Evolutionary conservation across 2,113 vertebrate species (phyloP).

Genomic region (Raja brachyura): DNA sequence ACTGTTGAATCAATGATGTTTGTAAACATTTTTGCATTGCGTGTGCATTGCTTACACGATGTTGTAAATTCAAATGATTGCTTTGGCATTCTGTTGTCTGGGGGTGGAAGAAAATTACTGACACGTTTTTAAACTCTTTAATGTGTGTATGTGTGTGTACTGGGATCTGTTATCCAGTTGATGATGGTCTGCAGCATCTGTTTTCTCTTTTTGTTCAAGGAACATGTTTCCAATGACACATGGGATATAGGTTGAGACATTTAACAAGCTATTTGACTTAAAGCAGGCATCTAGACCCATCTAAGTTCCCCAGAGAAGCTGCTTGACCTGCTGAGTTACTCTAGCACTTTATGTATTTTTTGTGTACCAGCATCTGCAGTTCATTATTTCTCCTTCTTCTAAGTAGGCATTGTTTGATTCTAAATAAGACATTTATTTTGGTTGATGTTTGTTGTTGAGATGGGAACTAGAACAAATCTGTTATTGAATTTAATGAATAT

Average conservation of each 20-base stretch:
- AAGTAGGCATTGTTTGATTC: background rate
- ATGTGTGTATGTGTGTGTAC: background rate
- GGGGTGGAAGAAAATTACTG: background rate
- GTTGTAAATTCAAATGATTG: background rate
- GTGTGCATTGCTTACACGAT: background rate
- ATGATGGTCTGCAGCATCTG: too few species aligned
- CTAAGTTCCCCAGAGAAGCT: too few species aligned
- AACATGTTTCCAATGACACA: background rate
- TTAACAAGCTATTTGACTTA: background rate
- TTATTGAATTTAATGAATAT: background rate
- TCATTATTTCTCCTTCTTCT: too few species aligned
- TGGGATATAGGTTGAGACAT: background rate
- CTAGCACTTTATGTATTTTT: too few species aligned
- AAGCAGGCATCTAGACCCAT: background rate
- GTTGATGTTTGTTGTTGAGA: background rate
- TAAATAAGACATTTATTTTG: background rate
- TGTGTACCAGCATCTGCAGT: too few species aligned
- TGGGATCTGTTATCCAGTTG: background rate
- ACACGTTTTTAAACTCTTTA: background rate
- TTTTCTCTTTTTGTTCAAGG: too few species aligned
- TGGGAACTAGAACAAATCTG: background rate
- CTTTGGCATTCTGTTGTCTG: background rate
- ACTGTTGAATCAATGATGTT: background rate
- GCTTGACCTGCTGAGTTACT: too few species aligned
- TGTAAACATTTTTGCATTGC: background rate